A percentile compares a stretch with the other conserved stretches of the same genome.
These are phyloP conservation scores for Echinometra lucunter DNA, from an alignment of 53 echinoderm and acorn worm genomes.

Conservation along the genomic window DNA sequence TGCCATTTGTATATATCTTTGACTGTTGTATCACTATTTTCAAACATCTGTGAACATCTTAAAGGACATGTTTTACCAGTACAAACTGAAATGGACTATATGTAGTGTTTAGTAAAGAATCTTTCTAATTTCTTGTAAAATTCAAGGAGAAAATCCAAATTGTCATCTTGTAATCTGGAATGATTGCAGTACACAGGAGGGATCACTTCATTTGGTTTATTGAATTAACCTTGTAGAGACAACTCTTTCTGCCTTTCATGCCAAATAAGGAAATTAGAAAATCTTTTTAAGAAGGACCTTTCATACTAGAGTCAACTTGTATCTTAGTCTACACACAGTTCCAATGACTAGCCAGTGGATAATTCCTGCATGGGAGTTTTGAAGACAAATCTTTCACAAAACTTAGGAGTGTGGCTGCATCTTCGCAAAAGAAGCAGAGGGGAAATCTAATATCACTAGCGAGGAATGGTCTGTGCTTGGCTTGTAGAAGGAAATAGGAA, in stretches of 20 bases:
- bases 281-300: not conserved
- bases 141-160: not conserved
- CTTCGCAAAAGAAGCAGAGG: not conserved
- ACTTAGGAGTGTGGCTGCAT: not conserved
- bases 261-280: constrained; percentile 41
- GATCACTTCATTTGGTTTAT: constrained; percentile 5
- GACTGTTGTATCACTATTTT: not conserved
- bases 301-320: not conserved
- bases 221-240: not conserved
- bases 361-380: not conserved
- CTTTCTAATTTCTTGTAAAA: not conserved
- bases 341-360: not conserved
- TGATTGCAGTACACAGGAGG: not conserved
- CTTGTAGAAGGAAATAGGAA: not conserved
- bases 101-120: not conserved
- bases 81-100: constrained; percentile 17
- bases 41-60: not conserved
- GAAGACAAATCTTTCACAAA: not conserved
- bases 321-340: not conserved
- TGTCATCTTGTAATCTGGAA: not conserved
- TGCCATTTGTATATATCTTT: not conserved
- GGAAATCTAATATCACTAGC: not conserved
- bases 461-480: not conserved
- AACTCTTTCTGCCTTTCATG: not conserved
- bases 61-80: constrained; percentile 5